Evolutionary conservation across 2,113 vertebrate genomes (phyloP).

Genomic region (Seriola dumerili): DNA sequence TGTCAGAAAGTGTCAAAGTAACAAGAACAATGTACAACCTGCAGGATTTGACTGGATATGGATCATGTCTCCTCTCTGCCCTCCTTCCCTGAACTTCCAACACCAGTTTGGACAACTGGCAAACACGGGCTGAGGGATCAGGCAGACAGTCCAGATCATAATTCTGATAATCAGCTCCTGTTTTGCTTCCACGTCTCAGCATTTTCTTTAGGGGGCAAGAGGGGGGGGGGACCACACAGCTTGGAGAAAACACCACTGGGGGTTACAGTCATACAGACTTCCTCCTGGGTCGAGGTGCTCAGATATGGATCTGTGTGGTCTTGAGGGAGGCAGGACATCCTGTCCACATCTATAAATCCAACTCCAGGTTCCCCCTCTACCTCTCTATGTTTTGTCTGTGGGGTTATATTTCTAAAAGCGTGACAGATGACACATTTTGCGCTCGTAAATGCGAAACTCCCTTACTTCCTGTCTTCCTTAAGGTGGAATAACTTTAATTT

Average conservation of each 20-base stretch:
- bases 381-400: conserved; percentile 20
- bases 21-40: conserved; percentile 19
- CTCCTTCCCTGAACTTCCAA: conserved; percentile 3
- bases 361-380: neutral
- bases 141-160: conserved; percentile 20
- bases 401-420: neutral
- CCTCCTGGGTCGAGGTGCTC: neutral
- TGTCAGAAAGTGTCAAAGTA: conserved; percentile 10
- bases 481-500: no score
- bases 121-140: conserved; percentile 8
- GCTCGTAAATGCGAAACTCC: neutral
- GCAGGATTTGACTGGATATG: conserved; percentile 20
- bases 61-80: neutral
- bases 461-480: no score
- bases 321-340: neutral
- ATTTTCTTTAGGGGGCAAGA: neutral
- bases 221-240: conserved; percentile 62
- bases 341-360: conserved; percentile 4
- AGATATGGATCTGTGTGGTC: conserved; percentile 46
- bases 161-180: conserved; percentile 36
- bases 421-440: neutral
- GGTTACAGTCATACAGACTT: conserved; percentile 20
- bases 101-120: conserved; percentile 22
- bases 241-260: conserved; percentile 21
- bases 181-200: conserved; percentile 37